Evolutionary conservation across 2,113 vertebrate species (phyloP), one percentile per base, ranked within the genome.

Genomic region (Oreocharis arfaki): DNA sequence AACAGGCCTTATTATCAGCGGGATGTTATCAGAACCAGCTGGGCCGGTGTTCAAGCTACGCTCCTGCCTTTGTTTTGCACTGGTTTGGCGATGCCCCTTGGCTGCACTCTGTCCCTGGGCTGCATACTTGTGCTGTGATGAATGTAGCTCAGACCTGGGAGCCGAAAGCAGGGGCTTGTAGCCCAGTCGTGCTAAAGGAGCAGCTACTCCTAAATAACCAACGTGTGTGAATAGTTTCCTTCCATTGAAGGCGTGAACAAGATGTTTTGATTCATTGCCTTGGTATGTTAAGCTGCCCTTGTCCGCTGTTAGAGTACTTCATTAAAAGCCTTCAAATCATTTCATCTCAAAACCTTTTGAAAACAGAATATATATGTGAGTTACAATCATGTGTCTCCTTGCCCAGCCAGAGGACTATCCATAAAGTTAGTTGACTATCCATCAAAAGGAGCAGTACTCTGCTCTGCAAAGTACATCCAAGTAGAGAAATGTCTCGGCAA

Each of bases 221-320:
- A 61, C 2, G 49, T 87, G 84, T 77, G 84, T 95, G 87, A 96
- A 94, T 96, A 96, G 87, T 89, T 96, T 94, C 95, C 89, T 95
- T 95, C 96, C 96, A 96, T 95, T 97, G 91, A 96, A 93, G 94
- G 89, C 93, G 95, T 23, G 95, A 89, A 87, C 76, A 78, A 95
- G 93, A 95, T 81, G 89, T 96, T 95, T 97, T 87, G 91, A 91
- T 93, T 92, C 89, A 68, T 59, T 71, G 60, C 93, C 47, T 81
- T 84, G 93, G 95, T 92, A 97, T 96, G 95, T 87, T 92, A 97
- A 97, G 94, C 76, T 84, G 86, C 91, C 73, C 79, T 95, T 92
- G 93, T 89, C 27, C 15, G 91, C 64, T 87, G 79, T 69, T 92
- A 41, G 86, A 92, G 89, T 75, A 78, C 94, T 95, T 93, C 73